phyloP scores from a whole-genome alignment of 2,888 invertebrate genomes.

The Pomacea canaliculata region DNA sequence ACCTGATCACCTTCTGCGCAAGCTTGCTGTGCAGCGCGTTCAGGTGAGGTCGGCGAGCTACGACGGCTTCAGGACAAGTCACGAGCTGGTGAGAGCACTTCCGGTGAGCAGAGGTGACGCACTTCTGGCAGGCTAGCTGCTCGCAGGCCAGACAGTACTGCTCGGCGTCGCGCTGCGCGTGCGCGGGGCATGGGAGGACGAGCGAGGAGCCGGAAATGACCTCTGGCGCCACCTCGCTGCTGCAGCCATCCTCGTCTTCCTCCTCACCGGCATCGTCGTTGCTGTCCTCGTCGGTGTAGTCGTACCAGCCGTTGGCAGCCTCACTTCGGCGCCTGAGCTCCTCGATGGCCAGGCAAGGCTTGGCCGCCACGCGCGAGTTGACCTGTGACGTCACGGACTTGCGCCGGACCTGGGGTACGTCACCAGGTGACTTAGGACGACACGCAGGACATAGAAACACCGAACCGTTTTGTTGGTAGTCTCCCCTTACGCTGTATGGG shows the following conservation, averaged over 20 bases:
- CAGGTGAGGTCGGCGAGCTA: slow-evolving; percentile 14
- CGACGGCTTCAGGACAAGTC: slow-evolving; percentile 29
- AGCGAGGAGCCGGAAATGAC: slow-evolving; percentile 1
- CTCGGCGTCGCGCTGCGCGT: slow-evolving; percentile 27
- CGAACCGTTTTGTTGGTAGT: not conserved
- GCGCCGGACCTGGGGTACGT: slow-evolving; percentile 1
- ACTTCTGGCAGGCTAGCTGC: slow-evolving; percentile 32
- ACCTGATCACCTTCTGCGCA: slow-evolving; percentile 18
- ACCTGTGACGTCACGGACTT: not conserved
- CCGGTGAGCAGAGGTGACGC: slow-evolving; percentile 28
- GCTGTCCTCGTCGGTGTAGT: slow-evolving; percentile 14
- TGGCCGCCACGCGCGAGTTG: not conserved
- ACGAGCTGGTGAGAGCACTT: slow-evolving; percentile 23
- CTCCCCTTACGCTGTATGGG: not conserved
- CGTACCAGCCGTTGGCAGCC: not conserved
- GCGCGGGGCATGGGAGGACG: slow-evolving; percentile 25
- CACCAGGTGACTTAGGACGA: not conserved
- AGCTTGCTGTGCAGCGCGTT: slow-evolving; percentile 27
- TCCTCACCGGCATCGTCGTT: not conserved
- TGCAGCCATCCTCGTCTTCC: not conserved
- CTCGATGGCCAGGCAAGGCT: slow-evolving; percentile 10
- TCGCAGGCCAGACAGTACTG: slow-evolving; percentile 32
- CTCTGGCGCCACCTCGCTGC: not conserved
- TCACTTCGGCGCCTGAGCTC: slow-evolving; percentile 4
- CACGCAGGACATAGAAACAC: slow-evolving; percentile 27